phyloP scores from a whole-genome alignment of 2,113 vertebrate species.

The Ranitomeya imitator region DNA sequence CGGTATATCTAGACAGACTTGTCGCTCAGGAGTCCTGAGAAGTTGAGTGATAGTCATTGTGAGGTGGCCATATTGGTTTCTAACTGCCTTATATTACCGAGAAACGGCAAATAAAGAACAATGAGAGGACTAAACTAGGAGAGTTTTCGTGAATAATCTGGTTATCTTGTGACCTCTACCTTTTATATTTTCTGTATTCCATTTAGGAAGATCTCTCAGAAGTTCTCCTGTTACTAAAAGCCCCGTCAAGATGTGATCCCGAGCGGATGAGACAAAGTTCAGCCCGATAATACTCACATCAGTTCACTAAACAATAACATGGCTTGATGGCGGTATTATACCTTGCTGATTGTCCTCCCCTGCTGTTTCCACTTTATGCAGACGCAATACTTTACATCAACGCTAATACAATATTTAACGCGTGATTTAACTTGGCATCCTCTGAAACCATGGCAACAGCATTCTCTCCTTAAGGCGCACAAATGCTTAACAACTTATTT shows the following conservation, averaged over 20 bases:
- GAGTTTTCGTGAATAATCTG: background rate
- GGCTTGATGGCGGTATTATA: constrained; percentile 42
- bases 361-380: constrained; percentile 43
- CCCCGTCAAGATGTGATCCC: background rate
- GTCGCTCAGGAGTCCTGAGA: background rate
- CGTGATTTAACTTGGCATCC: constrained; percentile 44
- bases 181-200: background rate
- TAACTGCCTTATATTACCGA: background rate
- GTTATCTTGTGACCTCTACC: background rate
- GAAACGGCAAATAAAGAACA: background rate
- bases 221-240: background rate
- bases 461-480: constrained; percentile 41
- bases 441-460: constrained; percentile 25
- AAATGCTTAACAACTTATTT: constrained; percentile 49
- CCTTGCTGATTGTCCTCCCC: constrained; percentile 32
- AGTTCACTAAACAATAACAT: constrained; percentile 32
- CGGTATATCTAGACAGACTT: background rate
- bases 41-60: background rate
- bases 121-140: background rate
- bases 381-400: constrained; percentile 23
- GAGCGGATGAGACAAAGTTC: constrained; percentile 3
- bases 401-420: constrained; percentile 52
- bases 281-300: constrained; percentile 36
- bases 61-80: background rate
- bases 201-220: background rate